Evolutionary conservation across 1,140 invertebrate genomes (phyloP).

Genomic region (Orchestia grillus): DNA sequence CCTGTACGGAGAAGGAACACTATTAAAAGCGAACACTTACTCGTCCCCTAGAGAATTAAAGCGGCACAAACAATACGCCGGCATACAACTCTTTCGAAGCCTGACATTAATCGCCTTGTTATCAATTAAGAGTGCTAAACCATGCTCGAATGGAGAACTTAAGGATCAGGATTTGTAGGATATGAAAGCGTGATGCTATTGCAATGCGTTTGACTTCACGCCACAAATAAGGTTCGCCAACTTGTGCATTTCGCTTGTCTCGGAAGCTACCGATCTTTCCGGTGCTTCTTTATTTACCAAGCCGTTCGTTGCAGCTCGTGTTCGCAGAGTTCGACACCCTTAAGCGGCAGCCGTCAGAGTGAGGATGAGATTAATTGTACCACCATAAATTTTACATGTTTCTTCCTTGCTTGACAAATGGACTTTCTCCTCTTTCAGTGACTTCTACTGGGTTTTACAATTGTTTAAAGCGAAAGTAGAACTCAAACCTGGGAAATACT

Average conservation of each 20-base stretch:
- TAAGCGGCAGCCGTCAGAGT: neutral
- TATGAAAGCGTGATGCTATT: neutral
- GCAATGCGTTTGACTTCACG: neutral
- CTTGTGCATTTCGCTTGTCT: too few relatives aligned
- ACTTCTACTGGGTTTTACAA: neutral
- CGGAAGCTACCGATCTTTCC: too few relatives aligned
- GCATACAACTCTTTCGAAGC: neutral
- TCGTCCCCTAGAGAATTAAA: neutral
- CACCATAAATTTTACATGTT: neutral
- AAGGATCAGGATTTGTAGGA: neutral
- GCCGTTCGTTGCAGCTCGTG: too few relatives aligned
- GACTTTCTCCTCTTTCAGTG: neutral
- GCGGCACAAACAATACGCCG: neutral
- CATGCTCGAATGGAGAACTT: neutral
- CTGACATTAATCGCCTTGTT: neutral
- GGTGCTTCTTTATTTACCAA: too few relatives aligned
- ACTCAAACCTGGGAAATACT: neutral
- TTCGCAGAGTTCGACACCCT: too few relatives aligned
- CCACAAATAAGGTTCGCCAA: neutral
- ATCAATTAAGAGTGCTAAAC: neutral
- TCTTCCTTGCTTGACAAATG: neutral
- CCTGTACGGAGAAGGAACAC: neutral
- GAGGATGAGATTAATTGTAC: neutral
- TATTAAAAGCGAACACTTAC: slow-evolving; percentile 9
- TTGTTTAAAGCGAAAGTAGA: neutral